Evolutionary conservation across 2,888 invertebrate genomes (phyloP).

Genomic region (Drosophila yooni): DNA sequence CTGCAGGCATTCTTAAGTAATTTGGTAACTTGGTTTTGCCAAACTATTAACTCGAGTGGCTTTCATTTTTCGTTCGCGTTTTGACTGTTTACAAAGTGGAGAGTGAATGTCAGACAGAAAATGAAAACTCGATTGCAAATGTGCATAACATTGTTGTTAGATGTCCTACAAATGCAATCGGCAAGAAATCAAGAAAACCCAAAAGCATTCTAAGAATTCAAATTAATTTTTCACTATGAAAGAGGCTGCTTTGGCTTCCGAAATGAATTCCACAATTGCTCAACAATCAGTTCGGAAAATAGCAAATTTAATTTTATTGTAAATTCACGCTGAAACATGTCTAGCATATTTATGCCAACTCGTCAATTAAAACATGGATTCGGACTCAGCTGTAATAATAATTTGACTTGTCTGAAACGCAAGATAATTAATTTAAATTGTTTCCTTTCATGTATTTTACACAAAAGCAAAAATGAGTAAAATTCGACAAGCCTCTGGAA

Average conservation of each 20-base stretch:
- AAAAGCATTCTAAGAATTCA: neutral
- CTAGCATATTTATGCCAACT: neutral
- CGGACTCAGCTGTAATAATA: neutral
- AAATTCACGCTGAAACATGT: neutral
- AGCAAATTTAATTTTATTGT: neutral
- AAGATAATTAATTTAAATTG: neutral
- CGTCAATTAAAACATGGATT: neutral
- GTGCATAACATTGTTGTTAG: neutral
- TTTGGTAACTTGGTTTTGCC: neutral
- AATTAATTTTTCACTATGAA: neutral
- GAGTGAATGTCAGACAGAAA: neutral
- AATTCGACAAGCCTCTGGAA: neutral
- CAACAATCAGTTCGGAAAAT: neutral
- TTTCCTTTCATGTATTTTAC: neutral
- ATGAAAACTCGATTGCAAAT: neutral
- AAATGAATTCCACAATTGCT: neutral
- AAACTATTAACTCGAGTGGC: neutral
- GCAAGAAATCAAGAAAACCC: neutral
- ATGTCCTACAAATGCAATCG: constrained; percentile 6
- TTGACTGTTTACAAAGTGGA: neutral
- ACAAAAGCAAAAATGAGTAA: neutral
- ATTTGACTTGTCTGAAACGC: neutral
- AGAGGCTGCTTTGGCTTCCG: neutral
- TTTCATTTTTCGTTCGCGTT: neutral
- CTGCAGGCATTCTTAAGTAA: neutral